phyloP scores from a whole-genome alignment of 1,140 invertebrate genomes.

The Heliconius eleuchia region DNA sequence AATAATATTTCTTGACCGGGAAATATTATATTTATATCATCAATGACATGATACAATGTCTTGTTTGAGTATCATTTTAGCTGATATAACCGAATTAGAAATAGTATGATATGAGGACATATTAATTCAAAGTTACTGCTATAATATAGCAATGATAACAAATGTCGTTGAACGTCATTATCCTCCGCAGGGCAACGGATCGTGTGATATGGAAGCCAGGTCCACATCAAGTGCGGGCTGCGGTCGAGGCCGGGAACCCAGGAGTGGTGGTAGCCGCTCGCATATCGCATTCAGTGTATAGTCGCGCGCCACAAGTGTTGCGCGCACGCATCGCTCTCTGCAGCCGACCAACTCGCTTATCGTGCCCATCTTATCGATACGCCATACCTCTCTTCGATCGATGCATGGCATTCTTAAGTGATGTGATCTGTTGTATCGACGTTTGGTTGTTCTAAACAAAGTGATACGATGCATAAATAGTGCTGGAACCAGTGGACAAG shows the following conservation, averaged over 20 bases:
- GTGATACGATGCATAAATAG: slow-evolving; percentile 56
- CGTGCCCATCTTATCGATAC: slow-evolving; percentile 58
- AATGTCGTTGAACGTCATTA: slow-evolving; percentile 63
- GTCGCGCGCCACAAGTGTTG: slow-evolving; percentile 72
- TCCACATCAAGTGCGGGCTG: slow-evolving; percentile 56
- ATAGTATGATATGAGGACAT: slow-evolving; percentile 46
- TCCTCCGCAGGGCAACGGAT: slow-evolving; percentile 67
- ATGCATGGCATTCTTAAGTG: slow-evolving; percentile 45
- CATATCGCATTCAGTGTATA: slow-evolving; percentile 67
- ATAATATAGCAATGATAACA: slow-evolving; percentile 51
- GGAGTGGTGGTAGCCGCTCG: slow-evolving; percentile 69
- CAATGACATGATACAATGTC: background rate
- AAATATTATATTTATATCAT: background rate
- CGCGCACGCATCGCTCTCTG: slow-evolving; percentile 67
- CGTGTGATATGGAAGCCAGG: slow-evolving; percentile 67
- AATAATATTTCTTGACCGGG: background rate
- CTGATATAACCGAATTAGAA: slow-evolving; percentile 36
- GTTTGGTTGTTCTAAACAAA: slow-evolving; percentile 42
- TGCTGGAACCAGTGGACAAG: slow-evolving; percentile 34
- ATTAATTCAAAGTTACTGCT: slow-evolving; percentile 48
- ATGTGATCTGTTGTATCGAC: slow-evolving; percentile 37
- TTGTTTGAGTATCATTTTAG: background rate
- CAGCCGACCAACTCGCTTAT: slow-evolving; percentile 53
- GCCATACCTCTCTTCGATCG: slow-evolving; percentile 47
- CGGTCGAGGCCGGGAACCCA: slow-evolving; percentile 66